These are phyloP conservation scores for Myotis daubentonii DNA, from an alignment of 2,797 vertebrate species.

Conservation along the genomic window DNA sequence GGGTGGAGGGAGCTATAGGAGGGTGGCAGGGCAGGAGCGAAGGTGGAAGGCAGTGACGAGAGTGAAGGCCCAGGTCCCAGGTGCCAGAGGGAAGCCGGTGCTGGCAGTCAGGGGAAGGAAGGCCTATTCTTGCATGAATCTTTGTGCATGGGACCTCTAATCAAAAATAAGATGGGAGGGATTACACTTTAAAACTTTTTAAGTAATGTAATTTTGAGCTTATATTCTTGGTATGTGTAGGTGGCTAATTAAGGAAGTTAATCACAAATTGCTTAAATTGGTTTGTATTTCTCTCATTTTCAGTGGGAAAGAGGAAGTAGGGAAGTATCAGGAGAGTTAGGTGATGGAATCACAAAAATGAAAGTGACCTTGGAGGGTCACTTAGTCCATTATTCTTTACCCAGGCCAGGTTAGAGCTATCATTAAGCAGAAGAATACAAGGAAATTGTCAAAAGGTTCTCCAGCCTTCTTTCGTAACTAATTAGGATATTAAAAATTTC, in stretches of 20 bases:
- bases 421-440: neutral
- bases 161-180: neutral
- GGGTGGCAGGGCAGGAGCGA: too few species aligned
- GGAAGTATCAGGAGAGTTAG: neutral
- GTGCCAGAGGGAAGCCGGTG: too few species aligned
- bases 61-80: too few species aligned
- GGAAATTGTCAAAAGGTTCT: neutral
- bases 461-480: neutral
- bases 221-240: neutral
- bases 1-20: too few species aligned
- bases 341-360: neutral
- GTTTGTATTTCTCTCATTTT: slow-evolving; percentile 28
- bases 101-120: too few species aligned
- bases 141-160: too few species aligned
- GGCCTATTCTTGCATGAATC: too few species aligned
- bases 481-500: neutral
- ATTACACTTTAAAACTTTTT: slow-evolving; percentile 15
- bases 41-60: too few species aligned
- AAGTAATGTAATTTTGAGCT: slow-evolving; percentile 47
- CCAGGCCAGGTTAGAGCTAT: neutral
- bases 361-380: neutral
- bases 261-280: slow-evolving; percentile 3
- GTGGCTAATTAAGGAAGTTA: neutral
- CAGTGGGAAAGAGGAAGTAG: neutral
- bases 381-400: neutral